Percentiles rank a stretch among this genome's conserved stretches.
Conservation (phyloP, 2,888 invertebrate genomes). For the Eremobia ochroleuca region DNA sequence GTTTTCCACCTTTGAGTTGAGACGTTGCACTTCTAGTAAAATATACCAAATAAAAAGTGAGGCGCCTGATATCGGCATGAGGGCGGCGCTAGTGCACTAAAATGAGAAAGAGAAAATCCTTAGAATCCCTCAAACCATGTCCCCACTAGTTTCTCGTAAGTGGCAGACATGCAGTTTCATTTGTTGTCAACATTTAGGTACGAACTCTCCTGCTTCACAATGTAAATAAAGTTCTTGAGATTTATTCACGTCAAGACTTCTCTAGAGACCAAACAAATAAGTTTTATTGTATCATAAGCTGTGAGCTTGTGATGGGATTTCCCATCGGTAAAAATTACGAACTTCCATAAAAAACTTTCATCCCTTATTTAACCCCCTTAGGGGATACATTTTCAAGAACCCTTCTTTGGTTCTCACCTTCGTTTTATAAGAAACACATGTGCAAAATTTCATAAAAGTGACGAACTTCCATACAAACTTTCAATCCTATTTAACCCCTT, state of each 20-base stretch:
- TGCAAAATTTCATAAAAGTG: too few relatives aligned
- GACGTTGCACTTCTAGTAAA: background rate
- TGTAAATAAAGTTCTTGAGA: conserved; percentile 36
- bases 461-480: too few relatives aligned
- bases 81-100: background rate
- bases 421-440: too few relatives aligned
- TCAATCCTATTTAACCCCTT: too few relatives aligned
- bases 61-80: too few relatives aligned
- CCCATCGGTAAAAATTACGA: background rate
- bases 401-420: background rate
- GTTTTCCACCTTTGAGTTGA: background rate
- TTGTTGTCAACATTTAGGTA: conserved; percentile 30
- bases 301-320: background rate
- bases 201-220: conserved; percentile 29
- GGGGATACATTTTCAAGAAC: background rate
- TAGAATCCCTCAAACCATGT: background rate
- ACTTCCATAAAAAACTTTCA: too few relatives aligned
- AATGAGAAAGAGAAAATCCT: conserved; percentile 1
- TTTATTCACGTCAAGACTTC: conserved; percentile 35
- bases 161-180: conserved; percentile 48
- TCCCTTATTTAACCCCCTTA: background rate
- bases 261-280: background rate
- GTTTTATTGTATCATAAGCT: background rate
- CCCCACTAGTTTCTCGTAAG: conserved; percentile 5
- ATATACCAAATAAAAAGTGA: background rate